Percentiles rank a stretch among this genome's conserved stretches.
These are phyloP conservation scores for Taenaris catops DNA, from an alignment of 2,888 invertebrate genomes.

Conservation along the genomic window DNA sequence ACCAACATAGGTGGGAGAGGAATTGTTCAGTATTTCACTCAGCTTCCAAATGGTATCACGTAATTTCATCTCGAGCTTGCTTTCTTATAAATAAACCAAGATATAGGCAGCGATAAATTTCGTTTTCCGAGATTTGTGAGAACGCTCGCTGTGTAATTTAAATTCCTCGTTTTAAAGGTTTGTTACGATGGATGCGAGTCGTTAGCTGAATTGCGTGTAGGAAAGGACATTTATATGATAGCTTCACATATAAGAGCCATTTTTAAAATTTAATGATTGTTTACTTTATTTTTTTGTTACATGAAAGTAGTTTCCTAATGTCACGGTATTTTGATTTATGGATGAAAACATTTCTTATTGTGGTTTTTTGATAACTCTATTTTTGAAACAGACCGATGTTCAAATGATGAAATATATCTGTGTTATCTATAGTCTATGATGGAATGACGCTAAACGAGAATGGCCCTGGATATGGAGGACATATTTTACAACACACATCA, in stretches of 20 bases:
- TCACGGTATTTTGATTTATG: too few species aligned
- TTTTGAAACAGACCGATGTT: too few species aligned
- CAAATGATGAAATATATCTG: too few species aligned
- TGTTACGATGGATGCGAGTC: conserved; percentile 8
- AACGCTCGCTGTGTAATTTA: conserved; percentile 43
- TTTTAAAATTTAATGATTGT: conserved; percentile 1
- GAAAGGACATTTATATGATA: conserved; percentile 11
- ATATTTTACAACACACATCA: too few species aligned
- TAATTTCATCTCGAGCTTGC: conserved; percentile 74
- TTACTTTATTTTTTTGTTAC: not conserved
- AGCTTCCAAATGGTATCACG: conserved; percentile 77
- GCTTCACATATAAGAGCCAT: conserved; percentile 3
- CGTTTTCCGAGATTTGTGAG: conserved; percentile 62
- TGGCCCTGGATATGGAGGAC: too few species aligned
- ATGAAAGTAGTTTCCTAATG: too few species aligned
- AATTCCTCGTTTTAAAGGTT: conserved; percentile 59
- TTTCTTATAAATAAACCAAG: conserved; percentile 78
- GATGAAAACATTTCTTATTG: too few species aligned
- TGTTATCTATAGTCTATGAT: too few species aligned
- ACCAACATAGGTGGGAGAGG: conserved; percentile 28
- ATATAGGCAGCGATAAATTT: conserved; percentile 75
- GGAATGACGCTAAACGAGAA: too few species aligned
- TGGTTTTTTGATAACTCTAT: too few species aligned
- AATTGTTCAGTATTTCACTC: conserved; percentile 62
- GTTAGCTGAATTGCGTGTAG: conserved; percentile 12